Conservation (phyloP, 2,888 invertebrate genomes). For the Hylaea fasciaria region DNA sequence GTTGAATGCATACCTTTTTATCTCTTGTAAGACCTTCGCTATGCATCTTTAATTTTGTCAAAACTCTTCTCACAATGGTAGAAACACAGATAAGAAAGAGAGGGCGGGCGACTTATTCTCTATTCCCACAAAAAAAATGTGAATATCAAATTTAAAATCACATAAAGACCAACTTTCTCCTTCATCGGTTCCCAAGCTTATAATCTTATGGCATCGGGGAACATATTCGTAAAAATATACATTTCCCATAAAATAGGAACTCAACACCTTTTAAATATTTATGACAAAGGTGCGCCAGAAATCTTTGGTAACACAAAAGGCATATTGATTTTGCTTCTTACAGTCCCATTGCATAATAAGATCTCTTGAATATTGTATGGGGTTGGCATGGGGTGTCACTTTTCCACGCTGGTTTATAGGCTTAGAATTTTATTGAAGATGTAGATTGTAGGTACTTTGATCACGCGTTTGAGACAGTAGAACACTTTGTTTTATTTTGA, state of each 20-base stretch:
- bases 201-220: conserved; percentile 39
- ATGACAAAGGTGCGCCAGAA: conserved; percentile 62
- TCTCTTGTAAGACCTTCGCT: too few species aligned
- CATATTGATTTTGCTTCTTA: conserved; percentile 79
- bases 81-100: too few species aligned
- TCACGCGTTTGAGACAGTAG: not conserved
- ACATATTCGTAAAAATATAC: conserved; percentile 41
- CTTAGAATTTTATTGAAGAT: conserved; percentile 10
- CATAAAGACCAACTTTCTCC: conserved; percentile 28
- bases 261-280: conserved; percentile 74
- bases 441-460: not conserved
- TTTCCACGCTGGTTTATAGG: conserved; percentile 33
- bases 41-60: too few species aligned
- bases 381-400: conserved; percentile 45
- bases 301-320: conserved; percentile 70
- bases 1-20: too few species aligned
- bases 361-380: conserved; percentile 75
- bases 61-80: too few species aligned
- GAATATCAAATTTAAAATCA: conserved; percentile 27
- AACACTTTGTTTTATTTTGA: too few species aligned
- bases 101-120: not conserved
- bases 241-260: conserved; percentile 46
- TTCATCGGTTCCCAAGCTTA: conserved; percentile 40
- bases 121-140: not conserved
- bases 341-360: conserved; percentile 73